Evolutionary conservation across 1,140 invertebrate genomes (phyloP).

Genomic region (Apis cerana): DNA sequence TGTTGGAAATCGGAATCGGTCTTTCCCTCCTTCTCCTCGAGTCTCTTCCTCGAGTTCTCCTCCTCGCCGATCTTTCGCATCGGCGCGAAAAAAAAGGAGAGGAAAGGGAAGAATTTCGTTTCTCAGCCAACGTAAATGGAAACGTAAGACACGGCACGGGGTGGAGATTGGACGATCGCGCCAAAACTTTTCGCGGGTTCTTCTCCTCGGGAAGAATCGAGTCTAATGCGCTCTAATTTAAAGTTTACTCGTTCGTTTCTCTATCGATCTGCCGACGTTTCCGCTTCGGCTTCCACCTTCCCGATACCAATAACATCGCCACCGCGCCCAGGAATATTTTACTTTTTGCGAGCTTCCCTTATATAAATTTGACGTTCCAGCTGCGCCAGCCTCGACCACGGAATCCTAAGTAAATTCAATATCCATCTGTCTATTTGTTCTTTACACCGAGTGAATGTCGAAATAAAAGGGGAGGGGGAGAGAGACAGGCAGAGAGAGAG

Average conservation of each 20-base stretch:
- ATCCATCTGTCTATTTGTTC: conserved; percentile 42
- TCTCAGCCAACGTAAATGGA: no score
- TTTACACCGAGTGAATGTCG: background rate
- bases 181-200: conserved; percentile 26
- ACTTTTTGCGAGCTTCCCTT: conserved; percentile 8
- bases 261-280: conserved; percentile 43
- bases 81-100: background rate
- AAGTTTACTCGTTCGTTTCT: conserved; percentile 38
- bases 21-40: no score
- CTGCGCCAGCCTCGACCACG: background rate
- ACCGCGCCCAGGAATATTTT: conserved; percentile 47
- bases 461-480: conserved; percentile 10
- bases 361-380: conserved; percentile 44
- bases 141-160: background rate
- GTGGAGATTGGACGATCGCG: conserved; percentile 9
- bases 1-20: background rate
- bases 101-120: no score
- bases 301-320: conserved; percentile 17
- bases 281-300: background rate
- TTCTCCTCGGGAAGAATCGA: background rate
- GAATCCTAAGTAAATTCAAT: conserved; percentile 42
- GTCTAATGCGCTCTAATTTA: conserved; percentile 37
- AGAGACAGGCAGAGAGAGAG: no score
- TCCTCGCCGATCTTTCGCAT: no score
- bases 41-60: no score